Conservation (phyloP, 2,888 invertebrate genomes). For the Pristionchus arcanus region DNA sequence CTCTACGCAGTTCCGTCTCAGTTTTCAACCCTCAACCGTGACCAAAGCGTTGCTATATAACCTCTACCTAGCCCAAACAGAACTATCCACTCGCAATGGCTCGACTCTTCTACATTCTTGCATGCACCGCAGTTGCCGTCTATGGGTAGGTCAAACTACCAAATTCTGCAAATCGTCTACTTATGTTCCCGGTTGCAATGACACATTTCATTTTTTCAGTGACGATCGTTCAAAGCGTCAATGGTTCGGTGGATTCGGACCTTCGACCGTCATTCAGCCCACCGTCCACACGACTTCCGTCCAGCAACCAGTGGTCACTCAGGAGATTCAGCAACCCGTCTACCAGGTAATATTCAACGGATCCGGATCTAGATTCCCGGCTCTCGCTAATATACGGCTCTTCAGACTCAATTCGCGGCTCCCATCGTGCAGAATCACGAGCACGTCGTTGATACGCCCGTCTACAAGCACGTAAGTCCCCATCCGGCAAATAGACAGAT, state of each 20-base stretch:
- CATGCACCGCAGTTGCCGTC: background rate
- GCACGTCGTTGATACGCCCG: conserved; percentile 28
- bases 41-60: background rate
- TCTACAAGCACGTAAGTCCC: conserved; percentile 52
- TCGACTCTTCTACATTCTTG: conserved; percentile 28
- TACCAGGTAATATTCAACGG: conserved; percentile 42
- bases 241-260: conserved; percentile 50
- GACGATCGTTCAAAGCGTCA: conserved; percentile 20
- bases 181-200: too few relatives aligned
- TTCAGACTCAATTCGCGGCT: background rate
- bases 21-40: background rate
- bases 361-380: background rate
- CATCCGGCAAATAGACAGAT: background rate
- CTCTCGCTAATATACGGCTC: background rate
- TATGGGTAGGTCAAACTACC: conserved; percentile 19
- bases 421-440: conserved; percentile 51
- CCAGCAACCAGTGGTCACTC: conserved; percentile 54
- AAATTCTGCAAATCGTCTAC: too few relatives aligned
- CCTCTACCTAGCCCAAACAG: background rate
- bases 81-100: conserved; percentile 28
- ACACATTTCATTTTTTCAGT: background rate
- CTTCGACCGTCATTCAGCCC: conserved; percentile 40
- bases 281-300: conserved; percentile 45
- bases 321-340: conserved; percentile 54
- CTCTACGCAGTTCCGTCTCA: conserved; percentile 25